These are phyloP conservation scores for Phortica okadai DNA, from an alignment of 2,888 invertebrate species.

Conservation along the genomic window DNA sequence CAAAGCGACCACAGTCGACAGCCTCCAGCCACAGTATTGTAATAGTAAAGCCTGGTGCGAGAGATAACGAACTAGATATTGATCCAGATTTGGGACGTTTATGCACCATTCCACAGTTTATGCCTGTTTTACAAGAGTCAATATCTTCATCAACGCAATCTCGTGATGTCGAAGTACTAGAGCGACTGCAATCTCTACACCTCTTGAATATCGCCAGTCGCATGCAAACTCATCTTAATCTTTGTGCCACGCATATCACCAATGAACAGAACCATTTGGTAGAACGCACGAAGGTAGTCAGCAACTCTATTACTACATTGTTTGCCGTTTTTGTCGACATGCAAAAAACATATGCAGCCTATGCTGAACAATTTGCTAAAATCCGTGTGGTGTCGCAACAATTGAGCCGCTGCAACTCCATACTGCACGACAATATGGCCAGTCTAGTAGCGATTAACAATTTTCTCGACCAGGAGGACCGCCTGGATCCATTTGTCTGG, in stretches of 20 bases:
- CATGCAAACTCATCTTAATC: constrained; percentile 89
- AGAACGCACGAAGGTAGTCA: constrained; percentile 86
- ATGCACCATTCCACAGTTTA: constrained; percentile 91
- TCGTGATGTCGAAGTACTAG: constrained; percentile 91
- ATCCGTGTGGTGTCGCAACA: constrained; percentile 90
- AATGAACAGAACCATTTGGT: constrained; percentile 87
- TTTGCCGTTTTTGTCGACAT: constrained; percentile 85
- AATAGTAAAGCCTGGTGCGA: constrained; percentile 85
- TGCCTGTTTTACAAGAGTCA: constrained; percentile 94
- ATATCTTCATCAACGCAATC: constrained; percentile 84
- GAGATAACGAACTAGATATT: constrained; percentile 81
- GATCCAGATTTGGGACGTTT: constrained; percentile 79
- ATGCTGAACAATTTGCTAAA: constrained; percentile 89
- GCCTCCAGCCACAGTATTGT: constrained; percentile 84
- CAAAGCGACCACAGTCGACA: constrained; percentile 76
- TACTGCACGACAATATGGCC: constrained; percentile 89
- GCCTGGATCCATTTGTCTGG: constrained; percentile 93
- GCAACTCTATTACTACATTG: constrained; percentile 82
- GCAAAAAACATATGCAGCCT: constrained; percentile 89
- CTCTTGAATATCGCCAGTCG: constrained; percentile 86
- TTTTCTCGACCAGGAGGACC: constrained; percentile 86
- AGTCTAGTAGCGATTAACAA: constrained; percentile 91
- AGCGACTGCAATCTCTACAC: constrained; percentile 81
- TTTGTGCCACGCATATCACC: constrained; percentile 88
- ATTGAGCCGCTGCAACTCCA: constrained; percentile 86